Evolutionary conservation across 1,140 invertebrate species (phyloP), one percentile per base, ranked within the genome.

Genomic region (Atta cephalotes): DNA sequence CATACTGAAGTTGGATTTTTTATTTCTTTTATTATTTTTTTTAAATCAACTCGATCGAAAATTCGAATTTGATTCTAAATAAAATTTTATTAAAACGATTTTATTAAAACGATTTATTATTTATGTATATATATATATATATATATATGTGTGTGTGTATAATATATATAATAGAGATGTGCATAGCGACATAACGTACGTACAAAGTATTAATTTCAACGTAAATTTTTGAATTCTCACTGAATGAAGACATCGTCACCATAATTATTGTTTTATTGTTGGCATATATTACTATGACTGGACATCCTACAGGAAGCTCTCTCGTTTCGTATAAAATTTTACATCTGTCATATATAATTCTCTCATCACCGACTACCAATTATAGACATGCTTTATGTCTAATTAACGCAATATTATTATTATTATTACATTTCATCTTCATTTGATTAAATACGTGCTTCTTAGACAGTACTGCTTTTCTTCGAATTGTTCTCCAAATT

Each of bases 271-370:
- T 63, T 16, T 86, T 78, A 66, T 5, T 45, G 39, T 77, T 79
- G 76, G 21, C 60, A 91, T 90, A 12, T 86, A 91, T 90, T 89
- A 92, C 58, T 90, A 80, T 89, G 25, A 88, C 18, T 87, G 62
- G 72, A 16, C 28, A 39, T 81, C 21, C 49, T 81, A 78, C 25
- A 63, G 58, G 10, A n/a, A 65, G 39, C 39, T 63, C 21, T 63
- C 7, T 45, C n/a, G 10, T 35, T 31, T 85, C 7, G 16, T 77
- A 65, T 28, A 51, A 39, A 86, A 45, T 66, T 78, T 78, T 58
- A 45, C 18, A 85, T 65, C 14, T 31, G 5, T 53, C 28, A 53
- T 72, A 60, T 18, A 0, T 49, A 60, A 49, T 58, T 72, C 21
- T 39, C 14, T 62, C 18, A 49, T 72, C 53, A 58, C 18, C 53